phyloP scores from a whole-genome alignment of 2,797 vertebrate genomes.

The Scolopax rusticola region DNA sequence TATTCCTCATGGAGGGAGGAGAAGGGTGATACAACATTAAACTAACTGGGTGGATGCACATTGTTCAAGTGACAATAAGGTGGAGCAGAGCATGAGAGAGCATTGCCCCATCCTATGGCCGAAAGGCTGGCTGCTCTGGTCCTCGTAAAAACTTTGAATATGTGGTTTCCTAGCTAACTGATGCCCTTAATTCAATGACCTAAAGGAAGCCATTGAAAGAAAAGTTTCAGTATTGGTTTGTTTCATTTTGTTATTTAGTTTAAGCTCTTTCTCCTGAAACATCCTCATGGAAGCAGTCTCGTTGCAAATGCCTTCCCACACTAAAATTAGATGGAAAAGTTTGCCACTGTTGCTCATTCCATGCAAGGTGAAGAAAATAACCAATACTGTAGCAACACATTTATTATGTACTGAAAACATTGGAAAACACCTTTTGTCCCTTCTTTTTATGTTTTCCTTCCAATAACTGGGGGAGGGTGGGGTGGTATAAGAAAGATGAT shows the following conservation, averaged over 20 bases:
- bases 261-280: not conserved
- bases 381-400: too few species aligned
- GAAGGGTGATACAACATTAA: not conserved
- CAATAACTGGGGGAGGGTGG: not conserved
- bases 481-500: not conserved
- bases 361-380: not conserved
- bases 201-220: not conserved
- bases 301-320: not conserved
- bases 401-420: not conserved
- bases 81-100: not conserved
- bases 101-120: too few species aligned
- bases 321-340: not conserved
- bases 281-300: not conserved
- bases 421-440: not conserved
- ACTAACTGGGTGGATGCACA: not conserved
- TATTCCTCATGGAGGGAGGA: not conserved
- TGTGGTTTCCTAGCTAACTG: not conserved
- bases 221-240: not conserved
- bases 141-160: not conserved
- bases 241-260: not conserved
- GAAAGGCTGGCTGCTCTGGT: not conserved
- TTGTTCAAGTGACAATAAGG: not conserved
- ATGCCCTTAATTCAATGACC: not conserved
- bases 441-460: not conserved
- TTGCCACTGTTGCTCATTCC: not conserved